Evolutionary conservation across 2,797 vertebrate genomes (phyloP).

Genomic region (Sparidentex hasta): DNA sequence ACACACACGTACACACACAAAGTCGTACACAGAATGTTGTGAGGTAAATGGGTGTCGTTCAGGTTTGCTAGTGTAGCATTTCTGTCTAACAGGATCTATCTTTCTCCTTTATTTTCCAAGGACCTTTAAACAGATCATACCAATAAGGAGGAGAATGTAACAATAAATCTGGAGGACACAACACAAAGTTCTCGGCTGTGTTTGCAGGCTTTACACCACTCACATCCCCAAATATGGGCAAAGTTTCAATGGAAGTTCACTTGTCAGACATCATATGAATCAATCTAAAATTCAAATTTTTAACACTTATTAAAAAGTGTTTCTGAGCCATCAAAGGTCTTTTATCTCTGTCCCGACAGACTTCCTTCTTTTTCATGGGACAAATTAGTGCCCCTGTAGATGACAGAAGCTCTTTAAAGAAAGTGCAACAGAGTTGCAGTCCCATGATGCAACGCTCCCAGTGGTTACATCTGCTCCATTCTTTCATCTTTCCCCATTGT

Average conservation of each 20-base stretch:
- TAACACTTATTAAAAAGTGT: slow-evolving; percentile 74
- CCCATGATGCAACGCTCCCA: slow-evolving; percentile 97
- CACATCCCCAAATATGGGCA: slow-evolving; percentile 55
- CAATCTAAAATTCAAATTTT: slow-evolving; percentile 79
- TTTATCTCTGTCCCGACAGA: slow-evolving; percentile 82
- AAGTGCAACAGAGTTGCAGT: slow-evolving; percentile 88
- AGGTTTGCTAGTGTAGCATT: slow-evolving; percentile 79
- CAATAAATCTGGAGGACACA: slow-evolving; percentile 62
- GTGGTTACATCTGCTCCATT: slow-evolving; percentile 98
- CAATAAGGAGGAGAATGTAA: slow-evolving; percentile 68
- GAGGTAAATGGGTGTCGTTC: slow-evolving; percentile 74
- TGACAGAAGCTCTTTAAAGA: slow-evolving; percentile 83
- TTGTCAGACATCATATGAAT: slow-evolving; percentile 61
- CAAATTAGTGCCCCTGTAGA: slow-evolving; percentile 86
- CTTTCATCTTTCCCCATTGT: slow-evolving; percentile 98
- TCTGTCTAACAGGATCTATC: slow-evolving; percentile 72
- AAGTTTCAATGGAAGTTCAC: slow-evolving; percentile 64
- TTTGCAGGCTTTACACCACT: slow-evolving; percentile 43
- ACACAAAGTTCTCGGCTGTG: slow-evolving; percentile 46
- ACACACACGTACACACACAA: slow-evolving; percentile 34
- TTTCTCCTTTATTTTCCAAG: slow-evolving; percentile 81
- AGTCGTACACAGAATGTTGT: slow-evolving; percentile 48
- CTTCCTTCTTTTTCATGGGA: slow-evolving; percentile 81
- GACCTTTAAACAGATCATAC: slow-evolving; percentile 80
- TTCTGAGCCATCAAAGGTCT: slow-evolving; percentile 80